Conservation (phyloP, 1,140 invertebrate genomes). For the Bombus pyrosoma region DNA sequence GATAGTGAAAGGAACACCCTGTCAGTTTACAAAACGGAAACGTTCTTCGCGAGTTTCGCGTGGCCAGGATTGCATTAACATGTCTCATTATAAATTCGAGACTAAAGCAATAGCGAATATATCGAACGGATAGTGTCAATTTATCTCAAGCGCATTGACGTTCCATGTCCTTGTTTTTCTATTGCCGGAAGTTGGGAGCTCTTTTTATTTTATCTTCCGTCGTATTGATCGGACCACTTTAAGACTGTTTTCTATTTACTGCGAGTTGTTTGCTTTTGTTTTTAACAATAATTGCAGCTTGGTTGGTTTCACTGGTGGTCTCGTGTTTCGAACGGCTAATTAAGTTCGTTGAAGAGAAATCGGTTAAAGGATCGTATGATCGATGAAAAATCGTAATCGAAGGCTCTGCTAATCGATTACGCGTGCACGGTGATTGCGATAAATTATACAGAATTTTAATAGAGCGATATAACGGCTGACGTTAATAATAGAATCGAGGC, state of each 20-base stretch:
- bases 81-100: not conserved
- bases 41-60: constrained; percentile 15
- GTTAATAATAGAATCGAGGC: constrained; percentile 23
- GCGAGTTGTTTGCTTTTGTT: no score
- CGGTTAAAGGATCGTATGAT: not conserved
- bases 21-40: constrained; percentile 7
- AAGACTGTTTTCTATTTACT: not conserved
- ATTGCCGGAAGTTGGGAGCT: not conserved
- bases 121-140: constrained; percentile 10
- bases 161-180: constrained; percentile 15
- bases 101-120: not conserved
- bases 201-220: not conserved
- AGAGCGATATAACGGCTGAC: constrained; percentile 20
- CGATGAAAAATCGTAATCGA: not conserved
- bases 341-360: not conserved
- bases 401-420: not conserved
- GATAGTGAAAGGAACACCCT: not conserved
- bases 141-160: not conserved
- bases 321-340: not conserved
- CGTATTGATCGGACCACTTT: not conserved
- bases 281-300: no score
- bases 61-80: constrained; percentile 13
- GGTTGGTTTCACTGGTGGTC: not conserved
- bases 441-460: constrained; percentile 30
- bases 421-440: not conserved